A percentile compares a stretch with the other conserved stretches of the same genome.
phyloP scores from a whole-genome alignment of 2,113 vertebrate genomes.

The Danio rerio region DNA sequence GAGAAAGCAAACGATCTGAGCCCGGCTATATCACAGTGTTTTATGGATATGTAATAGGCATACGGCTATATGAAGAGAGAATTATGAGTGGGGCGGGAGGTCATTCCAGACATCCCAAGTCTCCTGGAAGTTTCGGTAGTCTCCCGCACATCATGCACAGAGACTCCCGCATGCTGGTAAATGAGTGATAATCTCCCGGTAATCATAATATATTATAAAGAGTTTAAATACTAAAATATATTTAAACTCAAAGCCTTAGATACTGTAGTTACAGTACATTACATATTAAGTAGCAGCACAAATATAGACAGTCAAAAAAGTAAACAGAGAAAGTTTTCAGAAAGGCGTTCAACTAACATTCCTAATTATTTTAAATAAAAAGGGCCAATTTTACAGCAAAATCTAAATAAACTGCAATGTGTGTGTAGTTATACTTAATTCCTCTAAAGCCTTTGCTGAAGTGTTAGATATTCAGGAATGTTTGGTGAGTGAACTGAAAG shows the following conservation, averaged over 20 bases:
- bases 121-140: too few species aligned
- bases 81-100: too few species aligned
- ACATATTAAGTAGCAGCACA: background rate
- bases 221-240: background rate
- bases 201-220: too few species aligned
- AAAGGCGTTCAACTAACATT: background rate
- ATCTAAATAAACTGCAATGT: background rate
- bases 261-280: background rate
- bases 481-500: slow-evolving; percentile 57
- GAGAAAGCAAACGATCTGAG: too few species aligned
- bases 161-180: too few species aligned
- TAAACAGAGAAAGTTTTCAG: background rate
- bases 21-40: too few species aligned
- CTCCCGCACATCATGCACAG: too few species aligned
- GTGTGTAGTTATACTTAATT: slow-evolving; percentile 34
- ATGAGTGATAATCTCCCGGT: too few species aligned
- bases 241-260: background rate
- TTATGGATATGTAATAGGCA: too few species aligned
- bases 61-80: too few species aligned
- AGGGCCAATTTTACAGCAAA: background rate
- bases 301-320: background rate
- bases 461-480: slow-evolving; percentile 63
- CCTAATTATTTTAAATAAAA: background rate
- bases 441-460: slow-evolving; percentile 59
- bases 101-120: too few species aligned